A percentile compares a stretch with the other conserved stretches of the same genome.
phyloP scores from a whole-genome alignment of 2,888 invertebrate species.

The Halictus ligatus region DNA sequence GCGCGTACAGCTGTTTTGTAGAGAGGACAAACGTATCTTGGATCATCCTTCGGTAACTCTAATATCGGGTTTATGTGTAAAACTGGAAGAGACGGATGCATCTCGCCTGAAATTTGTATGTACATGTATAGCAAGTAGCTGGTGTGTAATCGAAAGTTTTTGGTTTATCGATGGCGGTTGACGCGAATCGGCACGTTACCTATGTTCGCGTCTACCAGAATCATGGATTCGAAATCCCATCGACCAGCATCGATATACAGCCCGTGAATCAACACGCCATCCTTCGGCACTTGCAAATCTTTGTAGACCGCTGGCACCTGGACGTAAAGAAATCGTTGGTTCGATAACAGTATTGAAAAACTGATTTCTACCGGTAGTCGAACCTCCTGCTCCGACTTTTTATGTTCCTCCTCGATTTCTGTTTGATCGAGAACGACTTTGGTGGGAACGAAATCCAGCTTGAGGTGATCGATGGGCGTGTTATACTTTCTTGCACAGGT shows the following conservation, averaged over 20 bases:
- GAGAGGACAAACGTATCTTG: constrained; percentile 91
- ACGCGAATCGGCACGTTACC: constrained; percentile 83
- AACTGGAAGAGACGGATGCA: constrained; percentile 90
- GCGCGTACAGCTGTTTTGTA: constrained; percentile 96
- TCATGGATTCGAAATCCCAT: constrained; percentile 89
- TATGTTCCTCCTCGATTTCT: constrained; percentile 86
- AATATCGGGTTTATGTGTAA: constrained; percentile 89
- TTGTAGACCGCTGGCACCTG: constrained; percentile 85
- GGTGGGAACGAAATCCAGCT: constrained; percentile 92
- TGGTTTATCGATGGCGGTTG: constrained; percentile 13
- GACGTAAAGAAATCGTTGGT: constrained; percentile 57
- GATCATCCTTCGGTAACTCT: constrained; percentile 86
- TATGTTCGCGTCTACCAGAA: constrained; percentile 91
- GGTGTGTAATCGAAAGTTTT: not conserved
- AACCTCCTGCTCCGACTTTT: constrained; percentile 76
- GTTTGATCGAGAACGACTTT: constrained; percentile 88
- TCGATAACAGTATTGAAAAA: constrained; percentile 31
- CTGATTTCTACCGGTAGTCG: constrained; percentile 8
- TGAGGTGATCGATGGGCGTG: constrained; percentile 93
- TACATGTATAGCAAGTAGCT: not conserved
- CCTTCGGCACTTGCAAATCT: constrained; percentile 86
- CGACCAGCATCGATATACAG: constrained; percentile 95
- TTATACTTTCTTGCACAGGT: constrained; percentile 94
- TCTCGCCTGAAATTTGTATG: constrained; percentile 86
- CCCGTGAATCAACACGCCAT: constrained; percentile 92